These are phyloP conservation scores for Spilogale gracilis DNA, from an alignment of 2,113 vertebrate species.

Conservation along the genomic window DNA sequence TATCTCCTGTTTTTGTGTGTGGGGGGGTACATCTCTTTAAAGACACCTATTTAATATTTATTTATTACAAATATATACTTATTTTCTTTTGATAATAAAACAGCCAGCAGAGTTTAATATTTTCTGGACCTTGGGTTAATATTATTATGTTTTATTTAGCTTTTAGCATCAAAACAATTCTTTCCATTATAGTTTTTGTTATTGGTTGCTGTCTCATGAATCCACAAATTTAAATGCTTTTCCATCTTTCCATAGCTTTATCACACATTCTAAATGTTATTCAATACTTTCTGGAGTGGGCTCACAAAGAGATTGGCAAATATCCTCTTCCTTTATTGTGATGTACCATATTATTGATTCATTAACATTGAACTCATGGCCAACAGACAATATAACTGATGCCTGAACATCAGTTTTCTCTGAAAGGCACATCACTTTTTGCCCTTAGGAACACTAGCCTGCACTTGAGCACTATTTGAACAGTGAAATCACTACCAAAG, in stretches of 20 bases:
- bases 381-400: not conserved
- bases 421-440: not conserved
- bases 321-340: not conserved
- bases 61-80: not conserved
- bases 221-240: not conserved
- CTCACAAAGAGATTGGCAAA: not conserved
- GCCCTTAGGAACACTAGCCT: not conserved
- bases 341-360: not conserved
- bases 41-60: not conserved
- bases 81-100: constrained; percentile 30
- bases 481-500: not conserved
- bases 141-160: not conserved
- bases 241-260: not conserved
- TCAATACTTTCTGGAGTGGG: not conserved
- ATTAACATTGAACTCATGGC: not conserved
- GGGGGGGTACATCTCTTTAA: not conserved
- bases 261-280: not conserved
- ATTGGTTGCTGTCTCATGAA: not conserved
- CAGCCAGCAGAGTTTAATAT: not conserved
- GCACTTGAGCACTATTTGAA: not conserved
- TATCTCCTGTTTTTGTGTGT: constrained; percentile 4
- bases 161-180: not conserved
- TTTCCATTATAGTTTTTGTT: constrained; percentile 10
- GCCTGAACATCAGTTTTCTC: not conserved
- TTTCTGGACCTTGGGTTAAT: not conserved